Conservation (phyloP, 2,113 vertebrate genomes). For the Himantopus leucocephalus region DNA sequence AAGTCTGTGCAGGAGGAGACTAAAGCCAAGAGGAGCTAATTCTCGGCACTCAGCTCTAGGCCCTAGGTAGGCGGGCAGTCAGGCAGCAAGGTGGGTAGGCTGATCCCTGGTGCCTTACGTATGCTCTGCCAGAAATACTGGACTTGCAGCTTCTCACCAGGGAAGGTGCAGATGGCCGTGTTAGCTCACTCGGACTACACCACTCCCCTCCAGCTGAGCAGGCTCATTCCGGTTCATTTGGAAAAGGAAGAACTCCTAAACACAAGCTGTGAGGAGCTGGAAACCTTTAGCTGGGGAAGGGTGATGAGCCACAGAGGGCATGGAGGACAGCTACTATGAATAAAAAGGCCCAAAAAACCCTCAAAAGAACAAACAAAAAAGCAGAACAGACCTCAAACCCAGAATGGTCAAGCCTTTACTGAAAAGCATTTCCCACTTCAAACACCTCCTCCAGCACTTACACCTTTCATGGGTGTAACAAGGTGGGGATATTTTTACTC, state of each 20-base stretch:
- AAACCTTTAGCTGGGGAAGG: background rate
- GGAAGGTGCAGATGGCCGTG: background rate
- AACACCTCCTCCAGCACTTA: background rate
- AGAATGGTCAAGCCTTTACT: background rate
- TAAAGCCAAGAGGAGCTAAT: background rate
- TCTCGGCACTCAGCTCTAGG: background rate
- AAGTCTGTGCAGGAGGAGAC: background rate
- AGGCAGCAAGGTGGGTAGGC: background rate
- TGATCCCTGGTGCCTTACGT: fast-evolving
- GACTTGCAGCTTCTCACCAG: background rate
- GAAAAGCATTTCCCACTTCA: background rate
- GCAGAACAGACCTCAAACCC: background rate
- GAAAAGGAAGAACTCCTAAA: background rate
- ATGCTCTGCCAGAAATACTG: background rate
- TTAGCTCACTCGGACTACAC: background rate
- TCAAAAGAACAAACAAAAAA: background rate
- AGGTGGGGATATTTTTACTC: background rate
- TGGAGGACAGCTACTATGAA: background rate
- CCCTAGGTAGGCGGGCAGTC: fast-evolving
- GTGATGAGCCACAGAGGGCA: background rate
- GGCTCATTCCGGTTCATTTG: background rate
- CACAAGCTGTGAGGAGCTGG: background rate
- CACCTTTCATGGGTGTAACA: background rate
- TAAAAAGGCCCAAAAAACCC: background rate
- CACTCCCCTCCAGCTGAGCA: background rate